Conservation (phyloP, 2,797 vertebrate species). For the Sylvia borin region DNA sequence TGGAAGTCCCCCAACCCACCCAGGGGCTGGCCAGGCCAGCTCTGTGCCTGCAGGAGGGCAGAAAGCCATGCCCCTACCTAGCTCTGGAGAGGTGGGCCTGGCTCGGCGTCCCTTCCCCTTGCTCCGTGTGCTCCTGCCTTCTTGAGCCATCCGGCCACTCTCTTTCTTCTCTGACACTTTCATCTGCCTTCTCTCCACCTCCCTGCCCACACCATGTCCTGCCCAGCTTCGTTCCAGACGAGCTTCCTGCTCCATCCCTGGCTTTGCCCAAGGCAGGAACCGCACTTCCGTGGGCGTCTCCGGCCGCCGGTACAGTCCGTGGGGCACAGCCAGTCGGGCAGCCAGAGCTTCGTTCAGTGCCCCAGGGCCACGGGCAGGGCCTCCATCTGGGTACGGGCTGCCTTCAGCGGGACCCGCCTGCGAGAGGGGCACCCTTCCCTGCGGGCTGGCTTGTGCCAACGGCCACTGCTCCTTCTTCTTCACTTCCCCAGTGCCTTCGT, state of each 20-base stretch:
- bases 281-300: slow-evolving; percentile 58
- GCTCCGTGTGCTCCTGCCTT: slow-evolving; percentile 72
- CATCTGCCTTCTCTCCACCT: slow-evolving; percentile 58
- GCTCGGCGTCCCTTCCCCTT: slow-evolving; percentile 88
- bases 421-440: slow-evolving; percentile 41
- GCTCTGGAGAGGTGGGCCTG: slow-evolving; percentile 90
- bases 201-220: slow-evolving; percentile 24
- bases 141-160: slow-evolving; percentile 72
- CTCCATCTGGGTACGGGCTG: background rate
- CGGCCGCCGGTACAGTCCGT: slow-evolving; percentile 55
- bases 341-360: background rate
- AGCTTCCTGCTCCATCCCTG: slow-evolving; percentile 63
- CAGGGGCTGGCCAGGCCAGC: background rate
- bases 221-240: slow-evolving; percentile 70
- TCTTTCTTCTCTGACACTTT: slow-evolving; percentile 77
- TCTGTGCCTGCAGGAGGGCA: background rate
- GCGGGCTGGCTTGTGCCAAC: slow-evolving; percentile 57
- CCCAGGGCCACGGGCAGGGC: background rate
- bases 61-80: slow-evolving; percentile 79
- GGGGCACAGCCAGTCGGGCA: slow-evolving; percentile 57
- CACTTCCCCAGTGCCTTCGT: slow-evolving; percentile 59
- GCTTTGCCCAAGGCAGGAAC: slow-evolving; percentile 75
- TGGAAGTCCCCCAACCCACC: background rate
- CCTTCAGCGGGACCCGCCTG: background rate
- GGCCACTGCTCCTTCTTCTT: slow-evolving; percentile 80